Conservation (phyloP, 1,140 invertebrate genomes). For the Panonychus citri region DNA sequence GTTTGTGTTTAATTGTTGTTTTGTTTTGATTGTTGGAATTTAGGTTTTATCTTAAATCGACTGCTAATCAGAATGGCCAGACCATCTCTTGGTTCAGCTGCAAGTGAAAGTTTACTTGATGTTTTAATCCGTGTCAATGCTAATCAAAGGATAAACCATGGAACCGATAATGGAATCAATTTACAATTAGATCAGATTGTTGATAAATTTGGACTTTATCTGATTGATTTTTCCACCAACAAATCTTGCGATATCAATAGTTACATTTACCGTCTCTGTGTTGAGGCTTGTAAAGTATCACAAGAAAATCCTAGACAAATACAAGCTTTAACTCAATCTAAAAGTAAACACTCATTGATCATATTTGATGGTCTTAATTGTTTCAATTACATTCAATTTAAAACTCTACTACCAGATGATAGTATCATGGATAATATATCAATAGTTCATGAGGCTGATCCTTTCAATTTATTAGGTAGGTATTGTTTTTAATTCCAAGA, state of each 20-base stretch:
- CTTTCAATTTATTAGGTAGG: background rate
- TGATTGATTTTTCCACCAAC: background rate
- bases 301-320: background rate
- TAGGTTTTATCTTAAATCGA: too few relatives aligned
- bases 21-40: too few relatives aligned
- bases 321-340: background rate
- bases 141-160: background rate
- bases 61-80: too few relatives aligned
- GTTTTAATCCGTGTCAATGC: background rate
- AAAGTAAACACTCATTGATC: background rate
- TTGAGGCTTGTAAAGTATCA: background rate
- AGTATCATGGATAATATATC: background rate
- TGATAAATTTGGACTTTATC: background rate
- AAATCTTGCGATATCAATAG: background rate
- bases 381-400: background rate
- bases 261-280: background rate
- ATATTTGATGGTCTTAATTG: background rate
- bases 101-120: background rate
- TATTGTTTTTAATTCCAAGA: background rate
- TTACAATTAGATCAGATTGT: background rate
- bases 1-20: too few relatives aligned
- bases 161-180: background rate
- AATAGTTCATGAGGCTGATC: background rate
- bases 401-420: background rate
- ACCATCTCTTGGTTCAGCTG: background rate